Evolutionary conservation across 2,113 vertebrate species (phyloP).

Genomic region (Sprattus sprattus): DNA sequence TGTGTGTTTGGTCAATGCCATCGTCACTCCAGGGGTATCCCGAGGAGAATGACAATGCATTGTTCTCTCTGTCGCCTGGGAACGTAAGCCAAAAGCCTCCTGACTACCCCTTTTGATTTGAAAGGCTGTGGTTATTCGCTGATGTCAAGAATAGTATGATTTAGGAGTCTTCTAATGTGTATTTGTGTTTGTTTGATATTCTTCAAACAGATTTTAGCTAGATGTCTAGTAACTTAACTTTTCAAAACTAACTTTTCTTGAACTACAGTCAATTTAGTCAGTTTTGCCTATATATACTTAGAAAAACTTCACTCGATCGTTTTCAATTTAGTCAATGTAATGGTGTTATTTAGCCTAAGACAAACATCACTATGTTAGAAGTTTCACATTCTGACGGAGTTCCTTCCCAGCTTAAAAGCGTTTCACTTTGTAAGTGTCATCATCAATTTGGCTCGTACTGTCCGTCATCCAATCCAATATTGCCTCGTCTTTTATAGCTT

Average conservation of each 20-base stretch:
- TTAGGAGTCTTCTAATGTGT: neutral
- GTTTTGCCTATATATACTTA: neutral
- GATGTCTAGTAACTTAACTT: neutral
- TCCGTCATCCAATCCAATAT: neutral
- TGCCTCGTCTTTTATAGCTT: neutral
- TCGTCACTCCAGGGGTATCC: neutral
- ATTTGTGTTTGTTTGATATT: neutral
- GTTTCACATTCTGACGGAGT: neutral
- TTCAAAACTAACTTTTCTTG: no score
- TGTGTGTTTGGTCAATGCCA: conserved; percentile 5
- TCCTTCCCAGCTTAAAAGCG: neutral
- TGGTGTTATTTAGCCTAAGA: neutral
- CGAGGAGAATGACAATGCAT: neutral
- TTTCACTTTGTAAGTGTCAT: neutral
- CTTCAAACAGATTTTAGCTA: neutral
- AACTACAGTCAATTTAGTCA: neutral
- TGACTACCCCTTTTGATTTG: neutral
- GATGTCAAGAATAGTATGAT: neutral
- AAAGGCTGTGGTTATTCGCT: neutral
- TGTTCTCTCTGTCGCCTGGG: neutral
- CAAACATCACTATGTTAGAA: neutral
- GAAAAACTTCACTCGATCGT: neutral
- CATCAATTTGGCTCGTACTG: neutral
- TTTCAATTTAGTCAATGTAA: neutral
- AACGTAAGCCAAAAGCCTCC: neutral